Percentiles rank a stretch among this genome's conserved stretches.
These are phyloP conservation scores for Acomys russatus DNA, from an alignment of 2,797 vertebrate genomes.

Conservation along the genomic window DNA sequence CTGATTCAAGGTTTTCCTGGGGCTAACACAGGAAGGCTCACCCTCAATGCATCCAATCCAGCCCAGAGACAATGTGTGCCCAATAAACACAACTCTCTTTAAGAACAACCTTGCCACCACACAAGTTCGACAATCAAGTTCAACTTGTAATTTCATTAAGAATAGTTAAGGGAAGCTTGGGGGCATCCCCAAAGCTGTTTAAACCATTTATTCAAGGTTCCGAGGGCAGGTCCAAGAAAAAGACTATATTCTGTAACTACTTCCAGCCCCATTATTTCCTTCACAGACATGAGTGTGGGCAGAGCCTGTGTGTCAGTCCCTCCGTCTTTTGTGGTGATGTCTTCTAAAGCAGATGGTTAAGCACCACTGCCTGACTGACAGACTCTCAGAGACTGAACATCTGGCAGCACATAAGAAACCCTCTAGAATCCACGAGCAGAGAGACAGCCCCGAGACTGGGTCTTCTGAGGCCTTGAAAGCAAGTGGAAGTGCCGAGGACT, in stretches of 20 bases:
- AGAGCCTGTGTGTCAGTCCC: neutral
- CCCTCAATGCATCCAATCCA: neutral
- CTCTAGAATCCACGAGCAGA: neutral
- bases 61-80: neutral
- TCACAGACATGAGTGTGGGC: no score
- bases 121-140: neutral
- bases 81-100: neutral
- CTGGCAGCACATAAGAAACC: neutral
- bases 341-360: neutral
- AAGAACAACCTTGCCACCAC: neutral
- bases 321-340: neutral
- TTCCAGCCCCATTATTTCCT: neutral
- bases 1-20: neutral
- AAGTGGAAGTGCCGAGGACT: neutral
- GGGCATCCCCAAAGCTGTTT: neutral
- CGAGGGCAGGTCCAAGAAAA: neutral
- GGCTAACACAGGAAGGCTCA: neutral
- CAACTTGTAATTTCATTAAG: neutral
- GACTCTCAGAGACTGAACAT: neutral
- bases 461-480: neutral
- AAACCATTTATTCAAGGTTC: neutral
- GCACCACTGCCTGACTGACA: neutral
- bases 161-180: neutral
- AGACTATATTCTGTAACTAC: neutral
- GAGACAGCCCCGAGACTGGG: neutral